phyloP scores from a whole-genome alignment of 2,888 invertebrate genomes.

The Folsomia manolachei region DNA sequence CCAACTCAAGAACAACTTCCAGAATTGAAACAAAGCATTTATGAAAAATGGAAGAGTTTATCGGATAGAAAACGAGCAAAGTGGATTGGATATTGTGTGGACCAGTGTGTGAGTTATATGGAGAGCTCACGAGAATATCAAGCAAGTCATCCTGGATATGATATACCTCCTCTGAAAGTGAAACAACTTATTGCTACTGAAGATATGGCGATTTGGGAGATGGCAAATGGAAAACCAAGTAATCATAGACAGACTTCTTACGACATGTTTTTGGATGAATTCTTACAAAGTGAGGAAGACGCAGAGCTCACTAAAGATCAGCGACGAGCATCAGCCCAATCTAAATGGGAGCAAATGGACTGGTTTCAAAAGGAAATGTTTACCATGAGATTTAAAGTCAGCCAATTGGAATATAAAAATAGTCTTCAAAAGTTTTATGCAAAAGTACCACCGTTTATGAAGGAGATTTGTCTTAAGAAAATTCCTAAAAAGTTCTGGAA shows the following conservation, averaged over 20 bases:
- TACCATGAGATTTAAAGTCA: slow-evolving; percentile 27
- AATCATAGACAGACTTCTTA: slow-evolving; percentile 23
- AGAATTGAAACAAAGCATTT: slow-evolving; percentile 26
- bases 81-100: slow-evolving; percentile 40
- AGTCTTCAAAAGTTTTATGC: slow-evolving; percentile 30
- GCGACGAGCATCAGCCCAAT: slow-evolving; percentile 12
- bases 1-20: slow-evolving; percentile 28
- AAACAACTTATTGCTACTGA: slow-evolving; percentile 26
- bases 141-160: slow-evolving; percentile 28
- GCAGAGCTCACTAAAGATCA: slow-evolving; percentile 18
- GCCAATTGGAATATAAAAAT: slow-evolving; percentile 26
- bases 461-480: slow-evolving; percentile 11
- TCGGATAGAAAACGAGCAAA: slow-evolving; percentile 33
- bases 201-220: slow-evolving; percentile 45
- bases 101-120: slow-evolving; percentile 24
- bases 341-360: slow-evolving; percentile 32
- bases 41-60: slow-evolving; percentile 32
- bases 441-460: slow-evolving; percentile 36
- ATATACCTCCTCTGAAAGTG: slow-evolving; percentile 24
- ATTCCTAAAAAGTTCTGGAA: slow-evolving; percentile 32
- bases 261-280: slow-evolving; percentile 31
- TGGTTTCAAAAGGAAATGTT: slow-evolving; percentile 30
- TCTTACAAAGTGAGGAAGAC: slow-evolving; percentile 16
- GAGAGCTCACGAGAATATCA: slow-evolving; percentile 35
- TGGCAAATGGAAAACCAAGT: slow-evolving; percentile 33